phyloP scores from a whole-genome alignment of 2,113 vertebrate genomes.

The Halichoerus grypus region DNA sequence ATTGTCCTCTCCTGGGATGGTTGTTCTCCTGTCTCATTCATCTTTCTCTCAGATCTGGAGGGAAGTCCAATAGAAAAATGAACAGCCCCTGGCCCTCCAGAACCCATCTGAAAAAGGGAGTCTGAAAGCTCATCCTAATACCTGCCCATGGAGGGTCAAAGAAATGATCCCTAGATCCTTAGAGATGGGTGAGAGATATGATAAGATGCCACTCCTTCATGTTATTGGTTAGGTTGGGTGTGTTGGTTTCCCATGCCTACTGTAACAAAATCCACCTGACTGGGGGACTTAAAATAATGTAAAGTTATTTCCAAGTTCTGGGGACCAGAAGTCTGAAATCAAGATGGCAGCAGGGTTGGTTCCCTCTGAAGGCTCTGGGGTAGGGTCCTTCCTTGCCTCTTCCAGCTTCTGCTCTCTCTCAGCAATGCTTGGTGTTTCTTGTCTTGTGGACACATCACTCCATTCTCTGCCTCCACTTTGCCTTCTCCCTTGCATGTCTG shows the following conservation, averaged over 20 bases:
- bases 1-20: neutral
- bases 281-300: neutral
- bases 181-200: neutral
- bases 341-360: neutral
- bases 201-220: neutral
- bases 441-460: neutral
- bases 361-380: neutral
- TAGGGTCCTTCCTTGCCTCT: neutral
- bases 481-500: neutral
- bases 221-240: neutral
- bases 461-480: neutral
- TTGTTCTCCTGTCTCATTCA: neutral
- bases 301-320: neutral
- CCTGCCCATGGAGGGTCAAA: neutral
- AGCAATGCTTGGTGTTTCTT: neutral
- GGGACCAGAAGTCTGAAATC: neutral
- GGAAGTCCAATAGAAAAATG: neutral
- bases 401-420: neutral
- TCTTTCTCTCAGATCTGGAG: neutral
- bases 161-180: neutral
- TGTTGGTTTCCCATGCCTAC: neutral
- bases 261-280: neutral
- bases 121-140: neutral
- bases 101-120: neutral
- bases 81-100: neutral